phyloP scores from a whole-genome alignment of 2,113 vertebrate species.

The Callipepla californica region DNA sequence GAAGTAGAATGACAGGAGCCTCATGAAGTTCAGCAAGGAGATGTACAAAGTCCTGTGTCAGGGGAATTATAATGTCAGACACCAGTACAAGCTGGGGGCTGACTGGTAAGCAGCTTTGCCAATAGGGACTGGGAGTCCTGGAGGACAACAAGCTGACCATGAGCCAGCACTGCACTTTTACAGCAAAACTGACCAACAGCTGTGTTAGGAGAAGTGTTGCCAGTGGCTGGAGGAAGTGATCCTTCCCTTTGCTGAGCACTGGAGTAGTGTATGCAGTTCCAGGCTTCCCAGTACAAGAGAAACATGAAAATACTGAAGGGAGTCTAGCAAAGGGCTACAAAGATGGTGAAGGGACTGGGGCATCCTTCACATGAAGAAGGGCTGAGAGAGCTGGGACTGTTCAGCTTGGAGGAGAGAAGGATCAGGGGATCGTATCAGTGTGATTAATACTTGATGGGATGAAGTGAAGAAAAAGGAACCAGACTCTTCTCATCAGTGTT shows the following conservation, averaged over 20 bases:
- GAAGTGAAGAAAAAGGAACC: not conserved
- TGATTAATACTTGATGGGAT: not conserved
- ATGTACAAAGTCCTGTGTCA: not conserved
- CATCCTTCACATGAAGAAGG: not conserved
- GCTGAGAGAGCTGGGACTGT: not conserved
- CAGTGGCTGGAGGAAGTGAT: accelerated
- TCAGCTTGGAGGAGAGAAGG: not conserved
- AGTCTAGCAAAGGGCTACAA: not conserved
- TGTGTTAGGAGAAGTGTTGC: not conserved
- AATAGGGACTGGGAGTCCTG: not conserved
- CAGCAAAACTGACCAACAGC: not conserved
- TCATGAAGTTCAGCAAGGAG: not conserved
- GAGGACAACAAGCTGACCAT: too few relatives aligned
- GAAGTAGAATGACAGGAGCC: not conserved
- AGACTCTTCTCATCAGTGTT: not conserved
- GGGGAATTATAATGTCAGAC: not conserved
- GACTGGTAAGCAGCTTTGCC: not conserved
- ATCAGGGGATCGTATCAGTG: not conserved
- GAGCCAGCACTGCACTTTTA: not conserved
- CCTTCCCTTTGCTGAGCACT: not conserved
- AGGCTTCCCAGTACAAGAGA: not conserved
- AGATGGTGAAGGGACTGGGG: not conserved
- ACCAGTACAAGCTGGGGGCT: not conserved
- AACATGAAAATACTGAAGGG: not conserved
- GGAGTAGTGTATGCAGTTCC: not conserved